Evolutionary conservation across 2,113 vertebrate species (phyloP), one percentile per base, ranked within the genome.

Genomic region (Coryphaenoides rupestris): DNA sequence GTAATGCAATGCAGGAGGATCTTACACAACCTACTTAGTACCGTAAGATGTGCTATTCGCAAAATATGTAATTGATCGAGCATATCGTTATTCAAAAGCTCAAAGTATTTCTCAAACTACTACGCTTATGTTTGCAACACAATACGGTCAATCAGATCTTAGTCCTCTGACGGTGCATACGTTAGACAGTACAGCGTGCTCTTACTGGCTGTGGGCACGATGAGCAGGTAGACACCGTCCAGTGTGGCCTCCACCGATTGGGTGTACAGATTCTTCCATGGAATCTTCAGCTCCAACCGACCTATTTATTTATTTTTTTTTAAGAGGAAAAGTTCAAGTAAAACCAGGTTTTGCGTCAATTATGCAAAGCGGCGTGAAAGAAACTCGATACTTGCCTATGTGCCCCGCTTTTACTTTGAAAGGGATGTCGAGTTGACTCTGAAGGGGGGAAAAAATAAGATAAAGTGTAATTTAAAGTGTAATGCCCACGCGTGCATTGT

Each of bases 371-470:
- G 2, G 33, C 33, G 9, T 40, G 33, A 40, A 40, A 40, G 33
- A 40, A 50, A 50, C 15, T 19, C 47, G 3, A 7, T 54, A 73
- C 93, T 94, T 90, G 98, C 97, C 91, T 90, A 99, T 98, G 76
- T 96, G 94, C 26, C 97, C 97, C 22, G 95, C 94, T 91, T 91
- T 93, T 74, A 98, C 93, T 92, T 95, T 98, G 86, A 99, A 99
- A 57, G 96, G 97, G 73, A 99, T 95, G 89, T 98, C 94, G 80
- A 99, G 83, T 60, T 98, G 93, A 90, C 93, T 95, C 97, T 99
- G 88, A 24, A n/a, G n/a, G n/a, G n/a, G n/a, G n/a, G 77, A 91
- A 7, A 74, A 40, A 63, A 22, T 0, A 67, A 60, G 1, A 75
- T 2, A 63, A 62, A 63, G 1, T n/a, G n/a, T n/a, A n/a, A n/a